Evolutionary conservation across 2,113 vertebrate genomes (phyloP), one percentile per base, ranked within the genome.

Genomic region (Labrus mixtus): DNA sequence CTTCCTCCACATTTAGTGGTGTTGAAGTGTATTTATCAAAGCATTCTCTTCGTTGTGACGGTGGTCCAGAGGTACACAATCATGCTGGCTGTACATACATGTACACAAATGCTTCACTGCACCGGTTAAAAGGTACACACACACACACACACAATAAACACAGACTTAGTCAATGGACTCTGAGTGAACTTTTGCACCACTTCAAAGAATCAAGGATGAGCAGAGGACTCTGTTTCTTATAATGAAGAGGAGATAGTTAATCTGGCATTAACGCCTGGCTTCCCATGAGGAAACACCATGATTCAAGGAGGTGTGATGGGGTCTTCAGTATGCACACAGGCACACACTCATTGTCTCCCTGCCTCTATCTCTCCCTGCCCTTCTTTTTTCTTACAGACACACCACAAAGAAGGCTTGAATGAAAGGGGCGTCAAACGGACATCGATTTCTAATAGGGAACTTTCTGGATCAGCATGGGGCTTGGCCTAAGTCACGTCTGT

Each of bases 381-480:
- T 50, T 58, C 22, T 67, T 25, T 60, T 43, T 9, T 45, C 61
- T 41, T 84, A 73, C 57, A 67, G 65, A 78, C 50, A 66, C 65
- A 81, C 54, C 53, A 78, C 81, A 83, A 70, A 86, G 68, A 71
- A 60, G 17, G 54, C 61, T 55, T 83, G 81, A 91, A 84, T 85
- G 81, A 88, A 90, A 89, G 76, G 87, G 79, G 73, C 43, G 68
- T 91, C 82, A 88, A 89, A 89, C 71, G 57, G 77, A 73, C 90
- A 93, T 93, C 22, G 90, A 93, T 93, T 93, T 89, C 90, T 90
- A 89, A 93, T 91, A 81, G 86, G 80, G 68, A 85, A 82, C 84
- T 87, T 89, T 90, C 73, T 66, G 72, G 86, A 90, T 84, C 89
- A 82, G 79, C 74, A 58, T 81, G 85, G 78, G 72, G 77, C 75